Percentiles rank a stretch among this genome's conserved stretches.
These are phyloP conservation scores for Odontothrips loti DNA, from an alignment of 2,888 invertebrate species.

Conservation along the genomic window DNA sequence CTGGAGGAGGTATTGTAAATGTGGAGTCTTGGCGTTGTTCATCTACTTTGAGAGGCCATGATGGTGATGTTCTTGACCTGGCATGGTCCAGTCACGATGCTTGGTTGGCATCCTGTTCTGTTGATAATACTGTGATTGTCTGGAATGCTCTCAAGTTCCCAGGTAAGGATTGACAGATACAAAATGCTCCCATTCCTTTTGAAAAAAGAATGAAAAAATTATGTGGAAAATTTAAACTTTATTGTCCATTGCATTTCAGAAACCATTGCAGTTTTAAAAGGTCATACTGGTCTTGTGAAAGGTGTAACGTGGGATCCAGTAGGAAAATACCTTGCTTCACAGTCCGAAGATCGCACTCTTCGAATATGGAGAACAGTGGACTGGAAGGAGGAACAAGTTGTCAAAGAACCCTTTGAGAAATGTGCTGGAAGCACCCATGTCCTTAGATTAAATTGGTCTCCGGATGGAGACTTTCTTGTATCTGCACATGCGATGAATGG, in stretches of 20 bases:
- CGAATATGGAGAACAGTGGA: conserved; percentile 94
- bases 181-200: not conserved
- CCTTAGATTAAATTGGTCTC: conserved; percentile 91
- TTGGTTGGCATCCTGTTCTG: conserved; percentile 93
- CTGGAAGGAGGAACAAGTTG: conserved; percentile 83
- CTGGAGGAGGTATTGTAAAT: conserved; percentile 64
- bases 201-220: not conserved
- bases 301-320: conserved; percentile 99
- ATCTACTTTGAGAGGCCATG: conserved; percentile 83
- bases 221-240: conserved; percentile 13
- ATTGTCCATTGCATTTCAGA: conserved; percentile 47
- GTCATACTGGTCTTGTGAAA: conserved; percentile 91
- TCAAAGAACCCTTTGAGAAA: conserved; percentile 87
- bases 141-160: conserved; percentile 93
- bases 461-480: conserved; percentile 93
- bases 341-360: conserved; percentile 92
- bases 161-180: conserved; percentile 43
- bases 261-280: conserved; percentile 76
- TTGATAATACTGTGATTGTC: conserved; percentile 95
- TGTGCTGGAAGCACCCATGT: conserved; percentile 84
- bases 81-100: conserved; percentile 95
- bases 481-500: conserved; percentile 99
- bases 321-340: conserved; percentile 93
- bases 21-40: conserved; percentile 91
- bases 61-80: conserved; percentile 89